Evolutionary conservation across 2,797 vertebrate genomes (phyloP).

Genomic region (Choloepus didactylus): DNA sequence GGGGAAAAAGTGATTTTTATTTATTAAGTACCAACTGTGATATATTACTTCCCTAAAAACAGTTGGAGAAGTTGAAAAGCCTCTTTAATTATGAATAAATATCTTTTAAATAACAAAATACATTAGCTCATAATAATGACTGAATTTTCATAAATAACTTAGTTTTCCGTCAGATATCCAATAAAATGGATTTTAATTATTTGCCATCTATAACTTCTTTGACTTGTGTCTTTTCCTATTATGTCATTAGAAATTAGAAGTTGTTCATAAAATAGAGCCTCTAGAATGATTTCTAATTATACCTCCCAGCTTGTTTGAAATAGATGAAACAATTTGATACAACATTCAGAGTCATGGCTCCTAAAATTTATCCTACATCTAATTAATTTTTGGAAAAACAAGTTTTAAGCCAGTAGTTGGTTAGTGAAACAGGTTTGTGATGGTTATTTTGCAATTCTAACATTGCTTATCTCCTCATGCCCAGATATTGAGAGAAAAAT

Average conservation of each 20-base stretch:
- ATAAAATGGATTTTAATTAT: background rate
- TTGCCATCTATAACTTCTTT: slow-evolving; percentile 5
- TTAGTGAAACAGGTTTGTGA: background rate
- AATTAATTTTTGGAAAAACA: background rate
- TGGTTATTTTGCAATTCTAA: background rate
- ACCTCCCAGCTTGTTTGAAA: slow-evolving; percentile 4
- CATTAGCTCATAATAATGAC: background rate
- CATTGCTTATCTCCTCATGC: background rate
- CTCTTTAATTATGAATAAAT: slow-evolving; percentile 12
- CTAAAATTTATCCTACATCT: slow-evolving; percentile 11
- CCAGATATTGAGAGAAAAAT: background rate
- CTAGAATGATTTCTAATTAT: background rate
- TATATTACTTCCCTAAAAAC: background rate
- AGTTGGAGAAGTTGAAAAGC: background rate
- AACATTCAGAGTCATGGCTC: background rate
- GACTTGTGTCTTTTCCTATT: slow-evolving; percentile 1
- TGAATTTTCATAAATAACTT: slow-evolving; percentile 58
- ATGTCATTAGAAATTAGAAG: background rate
- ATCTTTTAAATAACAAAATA: slow-evolving; percentile 13
- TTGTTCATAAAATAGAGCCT: slow-evolving; percentile 19
- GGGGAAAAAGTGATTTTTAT: background rate
- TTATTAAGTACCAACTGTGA: background rate
- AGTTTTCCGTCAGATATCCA: background rate
- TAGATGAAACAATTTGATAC: background rate
- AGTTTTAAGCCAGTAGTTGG: background rate